These are phyloP conservation scores for Spea hammondii DNA, from an alignment of 2,797 vertebrate species.

Conservation along the genomic window DNA sequence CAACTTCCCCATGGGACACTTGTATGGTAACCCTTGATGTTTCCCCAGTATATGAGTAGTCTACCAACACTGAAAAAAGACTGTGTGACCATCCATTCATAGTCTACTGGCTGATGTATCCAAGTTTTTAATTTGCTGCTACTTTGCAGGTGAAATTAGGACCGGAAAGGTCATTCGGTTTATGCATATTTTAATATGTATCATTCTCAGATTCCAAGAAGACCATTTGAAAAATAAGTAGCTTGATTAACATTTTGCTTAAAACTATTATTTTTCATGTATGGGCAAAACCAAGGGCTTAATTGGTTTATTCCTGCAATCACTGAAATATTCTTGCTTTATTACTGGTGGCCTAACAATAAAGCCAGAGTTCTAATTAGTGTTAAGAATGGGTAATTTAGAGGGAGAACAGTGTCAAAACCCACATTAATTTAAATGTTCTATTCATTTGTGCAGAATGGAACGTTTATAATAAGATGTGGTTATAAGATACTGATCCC, in stretches of 20 bases:
- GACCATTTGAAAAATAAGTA: neutral
- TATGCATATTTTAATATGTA: neutral
- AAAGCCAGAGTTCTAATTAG: conserved; percentile 17
- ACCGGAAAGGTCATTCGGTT: neutral
- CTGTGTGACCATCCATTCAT: no score
- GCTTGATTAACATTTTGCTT: neutral
- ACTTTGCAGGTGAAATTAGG: no score
- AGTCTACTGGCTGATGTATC: no score
- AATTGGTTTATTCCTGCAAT: neutral
- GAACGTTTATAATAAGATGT: neutral
- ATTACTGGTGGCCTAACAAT: neutral
- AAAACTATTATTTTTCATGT: neutral
- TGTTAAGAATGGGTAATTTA: conserved; percentile 13
- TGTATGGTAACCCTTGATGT: no score
- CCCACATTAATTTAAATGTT: conserved; percentile 14
- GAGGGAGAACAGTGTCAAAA: conserved; percentile 8
- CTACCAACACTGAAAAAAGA: no score
- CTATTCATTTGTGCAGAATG: neutral
- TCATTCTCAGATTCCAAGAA: neutral
- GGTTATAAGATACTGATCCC: neutral
- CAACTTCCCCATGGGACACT: no score
- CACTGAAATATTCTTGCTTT: neutral
- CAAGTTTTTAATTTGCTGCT: no score
- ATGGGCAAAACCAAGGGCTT: neutral
- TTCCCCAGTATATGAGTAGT: no score